A percentile compares a stretch with the other conserved stretches of the same genome.
Conservation (phyloP, 2,888 invertebrate species). For the Heliconius erato region DNA sequence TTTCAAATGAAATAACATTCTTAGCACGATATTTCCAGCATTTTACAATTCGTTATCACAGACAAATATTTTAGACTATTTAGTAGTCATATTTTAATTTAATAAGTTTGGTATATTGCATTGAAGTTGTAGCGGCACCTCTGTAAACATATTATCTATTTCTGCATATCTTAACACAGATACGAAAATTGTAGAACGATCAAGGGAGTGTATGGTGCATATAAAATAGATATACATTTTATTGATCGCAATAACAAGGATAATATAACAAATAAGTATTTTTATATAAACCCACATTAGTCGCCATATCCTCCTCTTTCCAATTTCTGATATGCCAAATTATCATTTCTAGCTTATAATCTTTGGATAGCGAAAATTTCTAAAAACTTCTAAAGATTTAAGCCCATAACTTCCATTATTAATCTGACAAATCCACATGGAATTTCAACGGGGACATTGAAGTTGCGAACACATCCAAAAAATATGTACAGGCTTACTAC, state of each 20-base stretch:
- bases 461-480: not conserved
- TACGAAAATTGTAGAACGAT: conserved; percentile 68
- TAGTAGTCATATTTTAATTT: not conserved
- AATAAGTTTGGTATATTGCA: not conserved
- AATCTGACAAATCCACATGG: not conserved
- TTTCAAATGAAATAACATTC: not conserved
- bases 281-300: conserved; percentile 57
- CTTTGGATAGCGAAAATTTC: too few species aligned
- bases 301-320: too few species aligned
- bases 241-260: conserved; percentile 27
- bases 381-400: not conserved
- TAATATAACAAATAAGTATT: conserved; percentile 44
- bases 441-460: not conserved
- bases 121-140: conserved; percentile 15
- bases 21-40: too few species aligned
- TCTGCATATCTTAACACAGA: conserved; percentile 48
- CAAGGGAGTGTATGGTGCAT: conserved; percentile 74
- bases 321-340: too few species aligned
- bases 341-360: too few species aligned
- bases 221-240: conserved; percentile 61
- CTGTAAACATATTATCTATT: conserved; percentile 32
- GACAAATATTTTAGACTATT: not conserved
- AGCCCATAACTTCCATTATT: not conserved
- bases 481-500: not conserved
- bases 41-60: not conserved